Conservation (phyloP, 92 coral and sea anemone genomes). For the Umimayanthus chanpuru region DNA sequence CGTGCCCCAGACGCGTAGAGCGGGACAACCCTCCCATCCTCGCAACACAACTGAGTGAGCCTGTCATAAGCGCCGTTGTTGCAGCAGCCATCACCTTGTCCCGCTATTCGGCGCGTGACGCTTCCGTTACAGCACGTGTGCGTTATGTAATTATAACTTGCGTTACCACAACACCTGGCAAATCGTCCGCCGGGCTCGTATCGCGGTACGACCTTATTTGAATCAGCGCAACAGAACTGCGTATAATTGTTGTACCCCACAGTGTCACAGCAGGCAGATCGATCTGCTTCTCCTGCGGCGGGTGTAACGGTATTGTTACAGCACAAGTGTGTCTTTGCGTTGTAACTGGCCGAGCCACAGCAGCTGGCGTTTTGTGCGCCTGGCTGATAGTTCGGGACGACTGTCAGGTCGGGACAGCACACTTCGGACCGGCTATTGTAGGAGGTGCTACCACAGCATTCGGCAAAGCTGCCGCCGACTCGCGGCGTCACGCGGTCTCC, state of each 20-base stretch:
- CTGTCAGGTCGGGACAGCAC: slow-evolving; percentile 38
- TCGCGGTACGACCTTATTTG: slow-evolving; percentile 10
- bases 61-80: slow-evolving; percentile 20
- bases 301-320: slow-evolving; percentile 29
- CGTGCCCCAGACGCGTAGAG: slow-evolving; percentile 16
- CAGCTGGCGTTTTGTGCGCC: slow-evolving; percentile 41
- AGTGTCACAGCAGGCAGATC: slow-evolving; percentile 45
- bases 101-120: slow-evolving; percentile 10
- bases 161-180: slow-evolving; percentile 50
- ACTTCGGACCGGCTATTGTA: slow-evolving; percentile 44
- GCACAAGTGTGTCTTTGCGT: slow-evolving; percentile 24
- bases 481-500: slow-evolving; percentile 14
- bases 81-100: slow-evolving; percentile 39
- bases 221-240: slow-evolving; percentile 44
- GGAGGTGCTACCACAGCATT: slow-evolving; percentile 45
- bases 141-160: slow-evolving; percentile 32
- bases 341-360: slow-evolving; percentile 46
- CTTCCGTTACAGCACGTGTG: slow-evolving; percentile 49
- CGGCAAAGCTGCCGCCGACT: slow-evolving; percentile 37
- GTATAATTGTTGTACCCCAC: slow-evolving; percentile 38
- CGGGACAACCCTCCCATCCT: slow-evolving; percentile 32
- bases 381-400: slow-evolving; percentile 31
- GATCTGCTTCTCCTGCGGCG: neutral
- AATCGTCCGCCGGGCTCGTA: slow-evolving; percentile 31
- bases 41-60: slow-evolving; percentile 34